A percentile compares a stretch with the other conserved stretches of the same genome.
Evolutionary conservation across 2,113 vertebrate species (phyloP).

Genomic region (Gobiocypris rarus): DNA sequence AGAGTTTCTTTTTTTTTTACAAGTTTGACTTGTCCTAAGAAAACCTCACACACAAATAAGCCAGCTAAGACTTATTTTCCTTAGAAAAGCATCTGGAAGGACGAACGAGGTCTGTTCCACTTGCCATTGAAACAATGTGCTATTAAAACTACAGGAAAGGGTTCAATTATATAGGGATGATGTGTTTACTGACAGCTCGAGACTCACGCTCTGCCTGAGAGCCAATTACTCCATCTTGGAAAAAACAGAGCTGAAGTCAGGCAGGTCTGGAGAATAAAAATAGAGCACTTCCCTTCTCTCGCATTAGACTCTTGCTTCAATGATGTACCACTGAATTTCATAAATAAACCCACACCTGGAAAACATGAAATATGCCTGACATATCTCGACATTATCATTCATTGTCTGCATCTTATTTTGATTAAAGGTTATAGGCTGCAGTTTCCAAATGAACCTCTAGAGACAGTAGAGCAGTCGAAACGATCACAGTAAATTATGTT

Average conservation of each 20-base stretch:
- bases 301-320: not conserved
- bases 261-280: not conserved
- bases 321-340: not conserved
- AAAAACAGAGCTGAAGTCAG: not conserved
- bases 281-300: not conserved
- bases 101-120: not conserved
- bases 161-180: conserved; percentile 2
- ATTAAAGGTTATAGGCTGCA: not conserved
- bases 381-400: not conserved
- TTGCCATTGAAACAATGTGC: not conserved
- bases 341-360: not conserved
- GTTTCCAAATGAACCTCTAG: not conserved
- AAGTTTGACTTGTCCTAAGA: conserved; percentile 5
- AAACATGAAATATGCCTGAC: not conserved
- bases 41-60: not conserved
- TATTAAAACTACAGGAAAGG: conserved; percentile 13
- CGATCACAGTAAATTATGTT: not conserved
- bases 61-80: not conserved
- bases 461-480: not conserved
- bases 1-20: not conserved
- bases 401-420: not conserved
- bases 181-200: conserved; percentile 18
- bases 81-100: not conserved
- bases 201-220: conserved; percentile 5
- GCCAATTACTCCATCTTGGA: not conserved